Evolutionary conservation across 1,140 invertebrate genomes (phyloP), one percentile per base, ranked within the genome.

Genomic region (Epicauta chinensis): DNA sequence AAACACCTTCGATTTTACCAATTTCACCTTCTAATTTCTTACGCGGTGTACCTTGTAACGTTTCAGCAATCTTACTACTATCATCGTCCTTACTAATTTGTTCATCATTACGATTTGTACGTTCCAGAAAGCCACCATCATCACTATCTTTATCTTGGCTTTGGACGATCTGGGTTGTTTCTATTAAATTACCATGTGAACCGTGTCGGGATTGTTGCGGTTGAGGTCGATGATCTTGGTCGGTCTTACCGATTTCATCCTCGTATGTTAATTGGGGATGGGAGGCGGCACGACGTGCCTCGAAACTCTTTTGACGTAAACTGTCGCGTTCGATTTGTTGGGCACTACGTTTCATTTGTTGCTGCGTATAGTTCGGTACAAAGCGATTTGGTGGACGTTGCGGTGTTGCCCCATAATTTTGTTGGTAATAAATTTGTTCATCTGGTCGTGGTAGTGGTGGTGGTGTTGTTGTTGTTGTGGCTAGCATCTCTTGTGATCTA

Each of bases 191-290:
- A 1, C 76, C 75, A 52, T 79, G 73, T 3, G 77, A 79, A 49
- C 77, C 77, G 60, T 77, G 63, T 59, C 77, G 63, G 10, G 73
- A 72, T 12, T 61, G 64, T 62, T 75, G 67, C 2, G 66, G 71
- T 48, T 71, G 73, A 23, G 71, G 71, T 59, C 73, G 51, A 44
- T 59, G 62, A 42, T 64, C 65, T 11, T 42, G 49, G 31, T 64
- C 61, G 16, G 43, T 52, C 55, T 58, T 49, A 38, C 23, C 4
- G 3, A 51, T 58, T 31, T 77, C 74, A 35, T 77, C 75, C 31
- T 78, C 81, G 45, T 78, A 78, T 10, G 78, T 73, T 7, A 83
- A 65, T 45, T 85, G 82, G 5, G 82, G 83, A 51, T 84, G 83
- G 1, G 83, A 84, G 1, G 77, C 72, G 1, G 81, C 78, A 53